Evolutionary conservation across 2,113 vertebrate genomes (phyloP), one percentile per base, ranked within the genome.

Genomic region (Carlito syrichta): DNA sequence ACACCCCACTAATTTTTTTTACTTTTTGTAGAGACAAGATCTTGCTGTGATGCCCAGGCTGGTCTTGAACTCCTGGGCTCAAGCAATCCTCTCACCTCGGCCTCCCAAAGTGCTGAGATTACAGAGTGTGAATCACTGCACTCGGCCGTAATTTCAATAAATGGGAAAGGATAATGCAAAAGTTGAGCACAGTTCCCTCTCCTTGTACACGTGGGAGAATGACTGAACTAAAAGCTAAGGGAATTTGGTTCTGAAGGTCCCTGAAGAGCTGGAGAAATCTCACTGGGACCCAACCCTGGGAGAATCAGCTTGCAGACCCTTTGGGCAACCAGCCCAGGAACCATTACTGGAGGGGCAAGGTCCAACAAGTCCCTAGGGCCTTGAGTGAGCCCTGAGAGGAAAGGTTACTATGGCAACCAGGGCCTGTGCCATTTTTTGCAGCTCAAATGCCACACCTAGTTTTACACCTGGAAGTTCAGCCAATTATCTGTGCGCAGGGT

Each of bases 191-290:
- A 6, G 6, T 81, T 83, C 48, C 73, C 58, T 91, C 58, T 92
- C 86, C 43, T n/a, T 90, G 68, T 95, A 58, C 32, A 54, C 19
- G 14, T 4, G 16, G 54, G 69, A n/a, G 66, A 93, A 84, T 22
- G 85, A 48, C 19, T 89, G 78, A 90, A 74, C 62, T 86, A 81
- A 96, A 95, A 38, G 76, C 76, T 66, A 73, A 95, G 94, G 78
- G 85, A 84, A 89, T 95, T 96, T 92, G 68, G 30, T 81, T 96
- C 78, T 71, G 58, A 97, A 94, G 78, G 35, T 96, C 94, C 74
- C 78, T 71, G 43, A 93, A 93, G 86, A 95, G 50, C 83, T 93
- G 78, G 68, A 92, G 96, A 93, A 89, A 62, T 89, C 88, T 96
- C 60, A 66, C 38, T 76, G 63, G 79, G 56, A 95, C 69, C n/a